Evolutionary conservation across 2,888 invertebrate species (phyloP), one percentile per base, ranked within the genome.

Genomic region (Ochropacha duplaris): DNA sequence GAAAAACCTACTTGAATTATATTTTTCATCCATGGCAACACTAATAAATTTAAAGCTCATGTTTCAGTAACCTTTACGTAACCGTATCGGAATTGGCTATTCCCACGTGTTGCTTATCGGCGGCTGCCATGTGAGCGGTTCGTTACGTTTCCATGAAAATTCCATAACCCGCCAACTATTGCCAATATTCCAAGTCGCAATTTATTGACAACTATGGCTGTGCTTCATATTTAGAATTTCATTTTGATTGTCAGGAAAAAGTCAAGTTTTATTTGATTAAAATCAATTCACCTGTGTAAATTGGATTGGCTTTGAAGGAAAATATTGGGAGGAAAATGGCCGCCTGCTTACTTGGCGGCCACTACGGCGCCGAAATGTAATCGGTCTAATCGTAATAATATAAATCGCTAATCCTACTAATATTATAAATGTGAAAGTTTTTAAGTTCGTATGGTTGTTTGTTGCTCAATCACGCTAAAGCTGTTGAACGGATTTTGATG

Each of bases 21-120:
- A 31, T 31, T 31, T 12, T 31, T 31, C 4, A 12, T 12, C 31
- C 12, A 39, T 19, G 44, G 44, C 19, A 44, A 44, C 44, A 16
- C 44, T 44, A 6, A 19, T 4, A n/a, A n/a, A n/a, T n/a, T n/a
- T n/a, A n/a, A 14, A n/a, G 16, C 39, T 16, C n/a, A 39, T 31
- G 51, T 31, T 52, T 19, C 22, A 31, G 4, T 52, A 9, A 31
- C 52, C 31, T 66, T 76, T 73, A 76, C 76, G 69, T 73, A 76
- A 77, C 60, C 70, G 61, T 74, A 73, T 73, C 72, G 70, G 69
- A 71, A 76, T 68, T 64, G 59, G 26, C 52, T 26, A 51, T 24
- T 67, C 44, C 81, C 88, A 87, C 87, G 87, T 88, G 88, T 70
- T 49, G 55, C 74, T 88, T 88, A 89, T 89, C 89, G 72, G 22